phyloP scores from a whole-genome alignment of 2,113 vertebrate genomes.

The Corydoras sp. region DNA sequence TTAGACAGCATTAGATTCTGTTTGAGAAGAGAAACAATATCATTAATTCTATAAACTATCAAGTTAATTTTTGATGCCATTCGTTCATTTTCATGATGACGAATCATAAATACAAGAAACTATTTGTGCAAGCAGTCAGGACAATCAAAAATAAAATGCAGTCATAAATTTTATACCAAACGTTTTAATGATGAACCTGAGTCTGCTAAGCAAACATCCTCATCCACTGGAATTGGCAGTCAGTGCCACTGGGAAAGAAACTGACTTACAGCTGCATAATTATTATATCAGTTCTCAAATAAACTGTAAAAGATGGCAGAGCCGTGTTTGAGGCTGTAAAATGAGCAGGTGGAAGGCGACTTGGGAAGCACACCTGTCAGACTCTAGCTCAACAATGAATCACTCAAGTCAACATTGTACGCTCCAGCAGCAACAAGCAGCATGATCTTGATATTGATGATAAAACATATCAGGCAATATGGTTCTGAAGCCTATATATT shows the following conservation, averaged over 20 bases:
- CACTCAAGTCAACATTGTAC: slow-evolving; percentile 31
- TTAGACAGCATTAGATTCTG: not conserved
- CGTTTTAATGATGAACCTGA: slow-evolving; percentile 2
- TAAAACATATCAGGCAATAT: too few species aligned
- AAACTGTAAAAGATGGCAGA: slow-evolving; percentile 59
- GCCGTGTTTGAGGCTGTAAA: slow-evolving; percentile 67
- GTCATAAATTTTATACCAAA: not conserved
- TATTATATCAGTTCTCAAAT: slow-evolving; percentile 59
- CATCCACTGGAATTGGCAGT: slow-evolving; percentile 40
- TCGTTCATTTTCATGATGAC: not conserved
- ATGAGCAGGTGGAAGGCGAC: slow-evolving; percentile 68
- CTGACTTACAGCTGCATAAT: slow-evolving; percentile 39
- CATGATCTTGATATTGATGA: too few species aligned
- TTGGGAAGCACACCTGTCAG: slow-evolving; percentile 60
- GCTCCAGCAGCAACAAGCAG: slow-evolving; percentile 16
- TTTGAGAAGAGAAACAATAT: not conserved
- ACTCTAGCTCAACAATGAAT: slow-evolving; percentile 40
- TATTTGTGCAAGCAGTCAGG: too few species aligned
- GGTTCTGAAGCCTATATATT: not conserved
- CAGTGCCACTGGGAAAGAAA: slow-evolving; percentile 28
- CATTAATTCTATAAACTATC: not conserved
- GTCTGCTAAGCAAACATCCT: slow-evolving; percentile 30
- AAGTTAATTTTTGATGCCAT: not conserved
- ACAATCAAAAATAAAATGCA: not conserved
- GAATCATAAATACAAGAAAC: not conserved